Base-by-base conservation (phyloP, 2,797 vertebrate species). In the Centroberyx gerrardi region DNA sequence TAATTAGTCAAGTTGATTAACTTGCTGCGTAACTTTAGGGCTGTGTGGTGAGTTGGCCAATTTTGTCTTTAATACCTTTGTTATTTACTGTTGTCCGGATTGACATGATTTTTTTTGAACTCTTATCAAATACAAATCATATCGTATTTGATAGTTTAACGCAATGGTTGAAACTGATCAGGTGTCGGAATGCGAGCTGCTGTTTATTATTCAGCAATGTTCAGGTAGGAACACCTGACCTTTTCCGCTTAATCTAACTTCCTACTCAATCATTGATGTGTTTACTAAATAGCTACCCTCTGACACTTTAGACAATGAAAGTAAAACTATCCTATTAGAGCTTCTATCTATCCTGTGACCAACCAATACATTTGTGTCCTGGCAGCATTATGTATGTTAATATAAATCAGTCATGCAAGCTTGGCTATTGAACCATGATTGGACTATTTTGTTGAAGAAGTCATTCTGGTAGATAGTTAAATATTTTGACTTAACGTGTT, bases 201-300 rank as follows among this genome's bases (percentile, higher is more conserved):
- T 29, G 52, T 86, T 64, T 79, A 67, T 93, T 82, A 84, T 81
- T 81, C 51, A 83, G 12, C 29, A 78, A 22, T 38, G 59, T 62
- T 82, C 74, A 59, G 74, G 81, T 86, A 55, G 62, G 49, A 14
- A 17, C 62, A 38, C 58, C n/a, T 54, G 55, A 14, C 22, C 6
- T 49, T 6, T 49, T 42, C 48, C 56, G 7, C 9, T 22, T 22
- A 22, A 22, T 22, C 12, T 42, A 10, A 42, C 40, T 42, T 42
- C 9, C 42, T 12, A 14, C 13, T 14, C 13, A 14, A 4, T 44
- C 14, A 14, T 44, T 44, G 12, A 44, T 14, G 42, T 44, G 13
- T 44, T 44, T 14, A 44, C 42, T 9, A 42, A 42, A 42, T 42
- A 36, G 33, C 4, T 36, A 13, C 2, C 40, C 12, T 42, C 9